phyloP scores from a whole-genome alignment of 1,140 invertebrate species.

The Uloborus diversus region DNA sequence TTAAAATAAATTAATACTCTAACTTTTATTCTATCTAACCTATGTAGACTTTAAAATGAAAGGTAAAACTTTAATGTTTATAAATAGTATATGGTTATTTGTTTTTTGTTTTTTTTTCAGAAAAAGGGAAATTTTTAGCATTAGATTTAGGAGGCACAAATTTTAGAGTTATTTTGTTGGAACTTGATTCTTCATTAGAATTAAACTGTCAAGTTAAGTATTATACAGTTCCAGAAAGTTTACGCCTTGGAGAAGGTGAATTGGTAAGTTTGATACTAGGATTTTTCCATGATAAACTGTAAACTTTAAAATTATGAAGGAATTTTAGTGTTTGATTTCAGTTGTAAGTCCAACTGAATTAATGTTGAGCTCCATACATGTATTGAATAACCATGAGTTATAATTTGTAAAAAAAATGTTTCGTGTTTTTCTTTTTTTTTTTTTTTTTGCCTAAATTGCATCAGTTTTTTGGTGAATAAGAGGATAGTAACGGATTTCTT shows the following conservation, averaged over 20 bases:
- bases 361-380: neutral
- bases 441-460: conserved; percentile 6
- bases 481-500: too few species aligned
- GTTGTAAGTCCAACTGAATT: neutral
- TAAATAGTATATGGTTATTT: too few species aligned
- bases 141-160: conserved; percentile 84
- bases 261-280: conserved; percentile 63
- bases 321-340: too few species aligned
- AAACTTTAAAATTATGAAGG: too few species aligned
- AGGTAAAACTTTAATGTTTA: too few species aligned
- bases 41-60: too few species aligned
- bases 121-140: conserved; percentile 77
- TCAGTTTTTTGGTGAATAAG: too few species aligned
- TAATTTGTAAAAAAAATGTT: neutral
- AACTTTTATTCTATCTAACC: too few species aligned
- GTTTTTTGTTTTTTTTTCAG: conserved; percentile 67
- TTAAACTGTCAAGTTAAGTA: conserved; percentile 73
- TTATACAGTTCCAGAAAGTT: conserved; percentile 71
- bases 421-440: conserved; percentile 3
- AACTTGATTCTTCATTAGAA: conserved; percentile 68
- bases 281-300: too few species aligned
- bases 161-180: conserved; percentile 77
- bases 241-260: conserved; percentile 70
- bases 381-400: neutral
- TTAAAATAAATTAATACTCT: too few species aligned